Conservation (phyloP, 1,140 invertebrate genomes). For the Drosophila setifemur region DNA sequence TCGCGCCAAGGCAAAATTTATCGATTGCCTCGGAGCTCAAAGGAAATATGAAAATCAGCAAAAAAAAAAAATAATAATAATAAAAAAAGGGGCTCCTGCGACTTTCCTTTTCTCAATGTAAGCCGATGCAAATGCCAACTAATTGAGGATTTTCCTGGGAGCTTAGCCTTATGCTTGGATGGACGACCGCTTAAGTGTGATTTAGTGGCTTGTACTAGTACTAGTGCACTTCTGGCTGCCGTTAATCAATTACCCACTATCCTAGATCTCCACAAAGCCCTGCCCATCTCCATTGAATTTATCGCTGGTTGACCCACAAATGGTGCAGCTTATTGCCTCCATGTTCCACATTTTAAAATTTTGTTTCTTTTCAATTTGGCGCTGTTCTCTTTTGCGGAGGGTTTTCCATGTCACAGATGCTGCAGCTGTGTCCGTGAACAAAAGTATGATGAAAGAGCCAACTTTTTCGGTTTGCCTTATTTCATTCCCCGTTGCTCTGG, state of each 20-base stretch:
- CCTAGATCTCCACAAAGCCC: not conserved
- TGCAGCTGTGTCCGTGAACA: slow-evolving; percentile 11
- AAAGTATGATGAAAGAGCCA: slow-evolving; percentile 32
- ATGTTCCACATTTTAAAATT: slow-evolving; percentile 37
- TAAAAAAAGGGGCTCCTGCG: no score
- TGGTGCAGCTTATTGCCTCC: slow-evolving; percentile 23
- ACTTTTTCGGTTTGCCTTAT: not conserved
- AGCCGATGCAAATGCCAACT: slow-evolving; percentile 22
- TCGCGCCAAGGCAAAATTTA: not conserved
- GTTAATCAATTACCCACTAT: slow-evolving; percentile 35
- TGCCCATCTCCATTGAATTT: slow-evolving; percentile 7
- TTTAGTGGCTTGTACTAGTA: slow-evolving; percentile 27
- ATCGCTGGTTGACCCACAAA: slow-evolving; percentile 31
- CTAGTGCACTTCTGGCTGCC: slow-evolving; percentile 9
- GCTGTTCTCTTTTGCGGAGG: not conserved
- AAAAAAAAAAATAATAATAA: no score
- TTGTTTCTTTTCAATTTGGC: slow-evolving; percentile 7
- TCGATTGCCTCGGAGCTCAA: slow-evolving; percentile 19
- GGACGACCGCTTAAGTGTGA: slow-evolving; percentile 38
- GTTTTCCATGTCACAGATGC: slow-evolving; percentile 42
- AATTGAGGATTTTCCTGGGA: slow-evolving; percentile 32
- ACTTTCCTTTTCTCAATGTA: not conserved
- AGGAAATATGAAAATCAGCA: slow-evolving; percentile 41
- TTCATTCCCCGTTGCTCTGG: not conserved
- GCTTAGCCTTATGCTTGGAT: slow-evolving; percentile 16